Evolutionary conservation across 2,888 invertebrate species (phyloP).

Genomic region (Synergus laeviventris): DNA sequence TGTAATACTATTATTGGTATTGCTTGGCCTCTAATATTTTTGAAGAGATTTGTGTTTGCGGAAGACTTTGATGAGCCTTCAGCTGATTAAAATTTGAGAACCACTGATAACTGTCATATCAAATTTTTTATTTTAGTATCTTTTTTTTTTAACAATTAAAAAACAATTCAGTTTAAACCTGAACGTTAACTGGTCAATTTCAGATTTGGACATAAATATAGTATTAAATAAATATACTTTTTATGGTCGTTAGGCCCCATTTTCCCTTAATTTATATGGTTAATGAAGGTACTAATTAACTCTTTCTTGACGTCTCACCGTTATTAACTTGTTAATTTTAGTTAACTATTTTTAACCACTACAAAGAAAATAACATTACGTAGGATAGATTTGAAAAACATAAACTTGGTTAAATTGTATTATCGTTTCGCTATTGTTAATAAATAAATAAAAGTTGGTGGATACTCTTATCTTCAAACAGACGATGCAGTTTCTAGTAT

Average conservation of each 20-base stretch:
- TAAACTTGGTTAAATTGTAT: not conserved
- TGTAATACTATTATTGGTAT: not conserved
- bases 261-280: not conserved
- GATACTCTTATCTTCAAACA: slow-evolving; percentile 63
- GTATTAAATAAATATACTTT: not conserved
- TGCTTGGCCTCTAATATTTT: not conserved
- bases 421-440: slow-evolving; percentile 29
- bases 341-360: not conserved
- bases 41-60: too few relatives aligned
- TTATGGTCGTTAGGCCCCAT: not conserved
- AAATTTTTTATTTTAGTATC: not conserved
- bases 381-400: not conserved
- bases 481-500: slow-evolving; percentile 67
- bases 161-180: not conserved
- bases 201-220: not conserved
- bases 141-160: not conserved
- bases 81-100: not conserved
- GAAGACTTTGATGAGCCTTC: not conserved
- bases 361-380: not conserved
- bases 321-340: not conserved
- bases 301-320: not conserved
- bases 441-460: slow-evolving; percentile 41
- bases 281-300: not conserved
- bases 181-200: too few relatives aligned
- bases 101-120: not conserved